Evolutionary conservation across 2,113 vertebrate species (phyloP), one percentile per base, ranked within the genome.

Genomic region (Thymallus thymallus): DNA sequence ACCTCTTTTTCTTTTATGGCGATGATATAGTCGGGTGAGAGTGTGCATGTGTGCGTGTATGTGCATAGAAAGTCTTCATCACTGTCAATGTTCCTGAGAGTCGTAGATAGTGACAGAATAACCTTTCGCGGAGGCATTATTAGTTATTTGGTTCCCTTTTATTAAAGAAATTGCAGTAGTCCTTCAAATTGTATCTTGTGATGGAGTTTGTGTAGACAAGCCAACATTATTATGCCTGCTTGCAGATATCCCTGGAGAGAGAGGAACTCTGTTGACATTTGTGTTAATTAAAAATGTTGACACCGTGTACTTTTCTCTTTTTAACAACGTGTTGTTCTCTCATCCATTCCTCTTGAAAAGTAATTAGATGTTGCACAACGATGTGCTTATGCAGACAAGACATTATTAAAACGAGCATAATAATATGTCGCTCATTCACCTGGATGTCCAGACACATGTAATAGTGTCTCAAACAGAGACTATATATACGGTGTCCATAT

Each of bases 211-310:
- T 58, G 30, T 67, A 10, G 12, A 69, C 35, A 41, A 68, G 24
- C 16, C 32, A 46, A 5, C 48, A 51, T 75, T 35, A 61, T 24
- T 48, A 22, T 61, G 18, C 22, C 6, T 51, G 23, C 26, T 18
- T 64, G 61, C 60, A 51, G 24, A 45, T 26, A 65, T 51, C 3
- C 12, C 12, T 26, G 45, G 29, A 70, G 18, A 16, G 20, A 4
- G 55, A 58, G 26, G 22, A 69, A 14, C 16, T 45, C 41, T 29
- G 23, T 69, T 18, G 58, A 64, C 35, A 70, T 70, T 51, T 70
- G 58, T 45, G 30, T 70, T 70, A 76, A 76, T 70, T 76, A 76
- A 76, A 61, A 68, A 51, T 4, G 48, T 18, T 18, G 48, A 51
- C 48, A 16, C 48, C 30, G 55, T 60, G 10, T 58, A 29, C 23